These are phyloP conservation scores for Alcis repandata DNA, from an alignment of 2,888 invertebrate species.

Conservation along the genomic window DNA sequence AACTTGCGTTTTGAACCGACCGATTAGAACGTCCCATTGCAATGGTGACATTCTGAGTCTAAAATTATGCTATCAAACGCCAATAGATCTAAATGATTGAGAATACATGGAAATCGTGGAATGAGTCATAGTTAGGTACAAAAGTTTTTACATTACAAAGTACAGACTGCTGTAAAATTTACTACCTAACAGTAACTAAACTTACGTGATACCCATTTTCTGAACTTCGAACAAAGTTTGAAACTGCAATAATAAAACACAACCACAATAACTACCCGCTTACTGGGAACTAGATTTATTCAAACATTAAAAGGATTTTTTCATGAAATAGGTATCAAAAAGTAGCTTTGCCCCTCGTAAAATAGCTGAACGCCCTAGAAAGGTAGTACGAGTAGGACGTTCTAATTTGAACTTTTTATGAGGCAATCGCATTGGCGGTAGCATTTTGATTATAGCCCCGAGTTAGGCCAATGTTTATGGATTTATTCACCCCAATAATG, in stretches of 20 bases:
- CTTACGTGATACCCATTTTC: background rate
- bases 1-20: no score
- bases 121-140: no score
- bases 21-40: no score
- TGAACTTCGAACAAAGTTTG: background rate
- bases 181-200: background rate
- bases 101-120: no score
- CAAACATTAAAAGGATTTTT: background rate
- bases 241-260: no score
- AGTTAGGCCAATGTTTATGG: slow-evolving; percentile 12
- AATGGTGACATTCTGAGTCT: no score
- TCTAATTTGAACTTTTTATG: slow-evolving; percentile 17
- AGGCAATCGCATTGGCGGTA: slow-evolving; percentile 3
- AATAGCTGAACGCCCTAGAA: background rate
- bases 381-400: background rate
- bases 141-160: no score
- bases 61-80: no score
- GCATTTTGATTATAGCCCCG: slow-evolving; percentile 6
- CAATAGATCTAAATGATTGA: no score
- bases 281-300: background rate
- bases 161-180: background rate
- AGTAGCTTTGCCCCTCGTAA: background rate
- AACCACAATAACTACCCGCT: slow-evolving; percentile 1
- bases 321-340: background rate
- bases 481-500: slow-evolving; percentile 15